Conservation (phyloP, 23 tunicate species). For the Halocynthia aurantium region DNA sequence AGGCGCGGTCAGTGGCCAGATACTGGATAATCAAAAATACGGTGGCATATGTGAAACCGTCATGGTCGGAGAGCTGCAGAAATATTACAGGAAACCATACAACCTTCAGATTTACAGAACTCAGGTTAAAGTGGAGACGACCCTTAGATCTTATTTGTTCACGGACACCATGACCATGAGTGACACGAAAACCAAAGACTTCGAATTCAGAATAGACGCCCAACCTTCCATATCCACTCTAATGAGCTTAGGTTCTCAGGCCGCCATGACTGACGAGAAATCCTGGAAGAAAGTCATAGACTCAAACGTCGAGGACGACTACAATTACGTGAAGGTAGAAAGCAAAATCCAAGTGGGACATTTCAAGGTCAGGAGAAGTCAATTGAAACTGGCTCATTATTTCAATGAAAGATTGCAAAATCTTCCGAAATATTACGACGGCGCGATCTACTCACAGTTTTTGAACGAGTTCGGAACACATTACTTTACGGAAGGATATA, state of each 20-base stretch:
- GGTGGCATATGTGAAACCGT: constrained; percentile 12
- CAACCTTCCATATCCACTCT: constrained; percentile 2
- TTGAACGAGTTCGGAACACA: constrained; percentile 24
- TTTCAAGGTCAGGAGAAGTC: constrained; percentile 12
- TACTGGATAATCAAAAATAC: constrained; percentile 9
- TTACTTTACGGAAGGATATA: constrained; percentile 14
- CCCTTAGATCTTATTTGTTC: constrained; percentile 5
- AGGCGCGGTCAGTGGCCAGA: constrained; percentile 18
- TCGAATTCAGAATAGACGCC: constrained; percentile 12
- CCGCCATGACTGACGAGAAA: constrained; percentile 6
- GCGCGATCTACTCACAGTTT: constrained; percentile 17
- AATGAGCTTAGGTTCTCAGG: constrained; percentile 1
- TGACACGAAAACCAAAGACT: constrained; percentile 5
- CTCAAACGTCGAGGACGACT: constrained; percentile 12
- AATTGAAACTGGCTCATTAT: constrained; percentile 12
- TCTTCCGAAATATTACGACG: constrained; percentile 12
- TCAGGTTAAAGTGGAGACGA: constrained; percentile 4
- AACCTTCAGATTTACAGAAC: constrained; percentile 22
- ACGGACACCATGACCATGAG: constrained; percentile 16
- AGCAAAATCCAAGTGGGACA: constrained; percentile 22
- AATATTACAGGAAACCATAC: constrained; percentile 17
- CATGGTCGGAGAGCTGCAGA: constrained; percentile 1
- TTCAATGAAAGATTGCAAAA: neutral
- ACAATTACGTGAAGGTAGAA: constrained; percentile 3
- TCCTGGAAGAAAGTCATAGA: constrained; percentile 20